Percentiles rank a stretch among this genome's conserved stretches.
These are phyloP conservation scores for Takifugu rubripes DNA, from an alignment of 2,797 vertebrate genomes.

Conservation along the genomic window DNA sequence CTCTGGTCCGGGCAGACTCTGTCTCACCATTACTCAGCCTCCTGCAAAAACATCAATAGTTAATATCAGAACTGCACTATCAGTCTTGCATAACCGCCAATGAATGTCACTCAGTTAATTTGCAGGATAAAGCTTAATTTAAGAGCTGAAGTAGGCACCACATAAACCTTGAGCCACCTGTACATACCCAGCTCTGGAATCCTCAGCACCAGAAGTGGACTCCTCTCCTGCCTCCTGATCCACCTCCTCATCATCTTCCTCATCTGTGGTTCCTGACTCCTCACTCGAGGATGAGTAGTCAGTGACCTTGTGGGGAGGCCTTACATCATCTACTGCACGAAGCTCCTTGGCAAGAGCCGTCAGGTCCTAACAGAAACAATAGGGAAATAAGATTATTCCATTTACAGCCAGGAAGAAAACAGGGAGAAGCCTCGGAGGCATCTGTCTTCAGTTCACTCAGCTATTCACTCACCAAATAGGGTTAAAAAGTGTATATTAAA, in stretches of 20 bases:
- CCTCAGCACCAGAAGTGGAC: slow-evolving; percentile 75
- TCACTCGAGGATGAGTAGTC: slow-evolving; percentile 91
- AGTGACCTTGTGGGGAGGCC: slow-evolving; percentile 84
- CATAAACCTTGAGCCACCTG: neutral
- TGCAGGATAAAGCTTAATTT: too few relatives aligned
- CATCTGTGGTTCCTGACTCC: slow-evolving; percentile 85
- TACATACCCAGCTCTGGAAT: slow-evolving; percentile 83
- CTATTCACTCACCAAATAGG: too few relatives aligned
- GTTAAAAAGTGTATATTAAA: too few relatives aligned
- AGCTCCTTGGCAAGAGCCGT: slow-evolving; percentile 84
- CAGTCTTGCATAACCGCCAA: slow-evolving; percentile 30
- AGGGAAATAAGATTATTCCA: neutral
- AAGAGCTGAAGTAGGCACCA: too few relatives aligned
- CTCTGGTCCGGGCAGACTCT: slow-evolving; percentile 91
- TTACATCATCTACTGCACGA: slow-evolving; percentile 80
- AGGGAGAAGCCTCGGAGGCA: too few relatives aligned
- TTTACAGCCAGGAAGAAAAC: too few relatives aligned
- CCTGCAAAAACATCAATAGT: slow-evolving; percentile 64
- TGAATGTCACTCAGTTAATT: too few relatives aligned
- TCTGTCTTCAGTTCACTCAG: too few relatives aligned
- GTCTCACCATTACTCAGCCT: slow-evolving; percentile 94
- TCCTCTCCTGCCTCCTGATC: slow-evolving; percentile 83
- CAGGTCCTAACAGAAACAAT: slow-evolving; percentile 74
- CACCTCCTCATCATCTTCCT: slow-evolving; percentile 83
- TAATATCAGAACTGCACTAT: slow-evolving; percentile 45